Evolutionary conservation across 2,888 invertebrate species (phyloP).

Genomic region (Mesodorylaimus sp.): DNA sequence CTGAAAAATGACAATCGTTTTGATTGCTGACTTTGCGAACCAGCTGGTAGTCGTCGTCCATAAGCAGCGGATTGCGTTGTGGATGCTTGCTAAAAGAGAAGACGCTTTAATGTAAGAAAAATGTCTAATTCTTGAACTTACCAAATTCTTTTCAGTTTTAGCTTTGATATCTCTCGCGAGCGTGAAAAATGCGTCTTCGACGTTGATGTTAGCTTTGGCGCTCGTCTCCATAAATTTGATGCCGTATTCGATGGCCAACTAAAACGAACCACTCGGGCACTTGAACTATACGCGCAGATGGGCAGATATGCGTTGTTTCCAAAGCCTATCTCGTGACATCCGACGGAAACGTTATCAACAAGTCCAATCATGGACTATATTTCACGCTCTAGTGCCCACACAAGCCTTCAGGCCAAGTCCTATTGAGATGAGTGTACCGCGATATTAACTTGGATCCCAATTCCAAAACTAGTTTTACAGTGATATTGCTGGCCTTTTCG

Average conservation of each 20-base stretch:
- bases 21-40: background rate
- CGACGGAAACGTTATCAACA: slow-evolving; percentile 4
- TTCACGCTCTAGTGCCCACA: too few species aligned
- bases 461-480: too few species aligned
- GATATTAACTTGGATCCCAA: too few species aligned
- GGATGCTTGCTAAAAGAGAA: slow-evolving; percentile 1
- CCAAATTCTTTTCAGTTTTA: slow-evolving; percentile 95
- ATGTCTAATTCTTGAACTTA: slow-evolving; percentile 36
- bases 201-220: slow-evolving; percentile 85
- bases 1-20: slow-evolving; percentile 3
- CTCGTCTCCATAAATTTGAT: slow-evolving; percentile 97
- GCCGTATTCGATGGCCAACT: slow-evolving; percentile 86
- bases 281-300: slow-evolving; percentile 1
- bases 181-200: slow-evolving; percentile 86
- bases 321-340: background rate
- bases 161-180: slow-evolving; percentile 88
- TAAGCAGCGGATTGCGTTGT: slow-evolving; percentile 2
- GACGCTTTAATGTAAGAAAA: background rate
- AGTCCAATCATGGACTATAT: background rate
- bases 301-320: background rate
- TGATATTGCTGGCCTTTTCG: too few species aligned
- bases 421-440: too few species aligned
- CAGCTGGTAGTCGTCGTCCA: background rate
- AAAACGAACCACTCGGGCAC: too few species aligned
- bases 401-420: too few species aligned